Evolutionary conservation across 2,113 vertebrate genomes (phyloP).

Genomic region (Tetrao urogallus): DNA sequence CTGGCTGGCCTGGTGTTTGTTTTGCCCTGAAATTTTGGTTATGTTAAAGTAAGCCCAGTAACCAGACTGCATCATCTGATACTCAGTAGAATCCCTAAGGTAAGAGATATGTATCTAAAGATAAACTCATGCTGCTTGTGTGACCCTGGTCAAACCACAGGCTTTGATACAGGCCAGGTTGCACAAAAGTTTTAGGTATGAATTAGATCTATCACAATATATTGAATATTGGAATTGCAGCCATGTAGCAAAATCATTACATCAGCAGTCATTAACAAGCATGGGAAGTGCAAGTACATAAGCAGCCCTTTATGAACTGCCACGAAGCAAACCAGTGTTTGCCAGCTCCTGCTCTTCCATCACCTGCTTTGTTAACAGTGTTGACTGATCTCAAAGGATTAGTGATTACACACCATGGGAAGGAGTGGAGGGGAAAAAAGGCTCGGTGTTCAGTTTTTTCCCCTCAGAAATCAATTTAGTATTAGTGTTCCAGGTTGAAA

Average conservation of each 20-base stretch:
- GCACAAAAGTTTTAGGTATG: neutral
- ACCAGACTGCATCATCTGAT: neutral
- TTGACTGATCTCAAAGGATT: neutral
- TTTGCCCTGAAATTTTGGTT: neutral
- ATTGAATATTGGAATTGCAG: neutral
- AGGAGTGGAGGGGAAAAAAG: neutral
- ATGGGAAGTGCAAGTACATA: neutral
- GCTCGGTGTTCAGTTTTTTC: neutral
- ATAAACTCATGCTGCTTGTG: neutral
- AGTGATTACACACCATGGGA: neutral
- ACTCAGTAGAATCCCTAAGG: neutral
- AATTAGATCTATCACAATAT: neutral
- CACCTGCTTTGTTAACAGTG: neutral
- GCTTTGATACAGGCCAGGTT: neutral
- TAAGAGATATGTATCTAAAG: neutral
- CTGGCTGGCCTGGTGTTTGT: neutral
- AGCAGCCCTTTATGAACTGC: neutral
- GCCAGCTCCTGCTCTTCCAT: neutral
- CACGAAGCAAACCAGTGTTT: neutral
- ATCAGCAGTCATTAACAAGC: neutral
- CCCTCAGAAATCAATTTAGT: neutral
- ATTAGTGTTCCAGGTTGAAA: neutral
- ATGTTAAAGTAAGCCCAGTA: neutral
- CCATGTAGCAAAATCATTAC: neutral
- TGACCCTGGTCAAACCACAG: neutral